Percentiles rank a stretch among this genome's conserved stretches.
phyloP scores from a whole-genome alignment of 2,888 invertebrate genomes.

The Noctua janthina region DNA sequence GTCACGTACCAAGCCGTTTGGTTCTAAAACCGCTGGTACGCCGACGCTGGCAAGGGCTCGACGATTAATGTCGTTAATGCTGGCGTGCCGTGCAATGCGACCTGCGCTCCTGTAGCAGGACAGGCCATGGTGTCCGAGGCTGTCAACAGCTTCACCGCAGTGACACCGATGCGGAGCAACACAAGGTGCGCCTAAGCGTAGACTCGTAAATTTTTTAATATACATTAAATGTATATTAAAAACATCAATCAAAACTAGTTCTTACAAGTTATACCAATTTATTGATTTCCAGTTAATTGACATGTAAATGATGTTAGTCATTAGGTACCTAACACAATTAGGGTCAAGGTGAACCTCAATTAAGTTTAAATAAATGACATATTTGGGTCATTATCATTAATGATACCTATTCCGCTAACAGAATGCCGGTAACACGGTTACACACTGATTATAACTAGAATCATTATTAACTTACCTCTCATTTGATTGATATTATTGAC shows the following conservation, averaged over 20 bases:
- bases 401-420: slow-evolving; percentile 2
- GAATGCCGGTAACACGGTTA: slow-evolving; percentile 22
- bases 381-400: slow-evolving; percentile 5
- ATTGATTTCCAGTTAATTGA: slow-evolving; percentile 13
- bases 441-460: background rate
- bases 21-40: no score
- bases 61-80: no score
- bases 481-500: slow-evolving; percentile 82
- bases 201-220: no score
- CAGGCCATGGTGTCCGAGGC: no score
- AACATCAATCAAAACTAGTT: slow-evolving; percentile 14
- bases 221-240: no score
- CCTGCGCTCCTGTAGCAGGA: no score
- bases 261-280: background rate
- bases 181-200: no score
- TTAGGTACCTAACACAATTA: slow-evolving; percentile 10
- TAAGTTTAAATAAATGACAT: background rate
- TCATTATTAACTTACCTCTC: slow-evolving; percentile 69
- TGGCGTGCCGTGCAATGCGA: no score
- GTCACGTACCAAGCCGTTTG: no score
- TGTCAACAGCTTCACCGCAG: no score
- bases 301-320: background rate
- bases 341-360: background rate
- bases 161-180: no score
- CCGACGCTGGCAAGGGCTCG: no score